phyloP scores from a whole-genome alignment of 2,797 vertebrate genomes.

The Arnoldichthys spilopterus region DNA sequence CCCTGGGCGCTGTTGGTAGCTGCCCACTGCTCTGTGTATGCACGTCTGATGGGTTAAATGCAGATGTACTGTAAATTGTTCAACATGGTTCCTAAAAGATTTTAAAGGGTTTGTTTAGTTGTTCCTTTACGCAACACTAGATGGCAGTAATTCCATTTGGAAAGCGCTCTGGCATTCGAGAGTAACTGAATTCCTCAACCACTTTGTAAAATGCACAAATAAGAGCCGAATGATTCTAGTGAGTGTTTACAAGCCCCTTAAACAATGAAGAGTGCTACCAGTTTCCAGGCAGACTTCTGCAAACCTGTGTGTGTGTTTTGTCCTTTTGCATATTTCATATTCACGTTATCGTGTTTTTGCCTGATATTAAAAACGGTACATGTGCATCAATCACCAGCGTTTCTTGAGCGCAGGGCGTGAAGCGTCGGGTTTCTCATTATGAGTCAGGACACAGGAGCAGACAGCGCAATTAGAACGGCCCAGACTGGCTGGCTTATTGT shows the following conservation, averaged over 20 bases:
- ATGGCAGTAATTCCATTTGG: conserved; percentile 52
- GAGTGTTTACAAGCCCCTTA: background rate
- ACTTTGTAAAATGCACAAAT: background rate
- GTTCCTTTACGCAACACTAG: conserved; percentile 31
- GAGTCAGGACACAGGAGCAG: conserved; percentile 38
- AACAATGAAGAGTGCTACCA: background rate
- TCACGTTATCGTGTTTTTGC: background rate
- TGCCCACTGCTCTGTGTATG: too few species aligned
- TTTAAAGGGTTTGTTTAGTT: background rate
- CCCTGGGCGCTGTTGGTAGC: too few species aligned
- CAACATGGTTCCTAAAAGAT: background rate
- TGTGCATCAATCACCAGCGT: background rate
- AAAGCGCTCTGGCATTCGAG: background rate
- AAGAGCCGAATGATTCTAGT: too few species aligned
- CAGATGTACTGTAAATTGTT: too few species aligned
- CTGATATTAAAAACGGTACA: background rate
- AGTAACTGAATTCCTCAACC: background rate
- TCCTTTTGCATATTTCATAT: background rate
- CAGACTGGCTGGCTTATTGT: conserved; percentile 43
- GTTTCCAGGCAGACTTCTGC: background rate
- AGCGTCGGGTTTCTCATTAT: conserved; percentile 40
- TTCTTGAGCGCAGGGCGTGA: background rate
- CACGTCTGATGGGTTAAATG: too few species aligned
- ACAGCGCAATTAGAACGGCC: conserved; percentile 45
- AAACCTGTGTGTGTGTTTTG: background rate